These are phyloP conservation scores for Aspidiotus destructor DNA, from an alignment of 2,888 invertebrate genomes.

Conservation along the genomic window DNA sequence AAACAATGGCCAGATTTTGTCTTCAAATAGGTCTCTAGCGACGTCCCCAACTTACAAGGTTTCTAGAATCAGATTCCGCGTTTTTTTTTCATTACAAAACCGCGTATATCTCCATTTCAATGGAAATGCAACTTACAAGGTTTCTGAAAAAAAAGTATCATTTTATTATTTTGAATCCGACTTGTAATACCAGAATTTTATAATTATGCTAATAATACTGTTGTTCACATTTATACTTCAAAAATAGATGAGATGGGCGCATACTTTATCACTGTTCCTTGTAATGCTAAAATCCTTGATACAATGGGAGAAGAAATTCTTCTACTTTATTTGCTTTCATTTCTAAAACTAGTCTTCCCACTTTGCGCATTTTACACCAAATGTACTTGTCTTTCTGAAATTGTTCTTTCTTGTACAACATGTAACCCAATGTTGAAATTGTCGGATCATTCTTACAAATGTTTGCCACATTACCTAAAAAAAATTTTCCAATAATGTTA, in stretches of 20 bases:
- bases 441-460: not conserved
- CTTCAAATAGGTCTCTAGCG: constrained; percentile 27
- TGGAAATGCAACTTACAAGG: not conserved
- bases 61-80: not conserved
- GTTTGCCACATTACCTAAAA: no score
- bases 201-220: no score
- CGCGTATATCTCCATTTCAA: not conserved
- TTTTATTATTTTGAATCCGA: no score
- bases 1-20: constrained; percentile 37
- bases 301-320: not conserved
- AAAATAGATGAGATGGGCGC: no score
- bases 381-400: not conserved
- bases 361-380: not conserved
- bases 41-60: not conserved
- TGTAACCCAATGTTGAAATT: not conserved
- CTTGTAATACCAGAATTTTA: no score
- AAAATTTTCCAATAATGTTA: no score
- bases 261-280: no score
- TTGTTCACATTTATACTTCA: no score
- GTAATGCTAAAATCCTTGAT: no score
- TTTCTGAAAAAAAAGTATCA: not conserved
- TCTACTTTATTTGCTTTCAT: not conserved
- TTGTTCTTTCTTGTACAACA: not conserved
- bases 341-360: not conserved
- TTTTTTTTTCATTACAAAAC: not conserved